phyloP scores from a whole-genome alignment of 1,140 invertebrate species.

The Eubasilissa regina region DNA sequence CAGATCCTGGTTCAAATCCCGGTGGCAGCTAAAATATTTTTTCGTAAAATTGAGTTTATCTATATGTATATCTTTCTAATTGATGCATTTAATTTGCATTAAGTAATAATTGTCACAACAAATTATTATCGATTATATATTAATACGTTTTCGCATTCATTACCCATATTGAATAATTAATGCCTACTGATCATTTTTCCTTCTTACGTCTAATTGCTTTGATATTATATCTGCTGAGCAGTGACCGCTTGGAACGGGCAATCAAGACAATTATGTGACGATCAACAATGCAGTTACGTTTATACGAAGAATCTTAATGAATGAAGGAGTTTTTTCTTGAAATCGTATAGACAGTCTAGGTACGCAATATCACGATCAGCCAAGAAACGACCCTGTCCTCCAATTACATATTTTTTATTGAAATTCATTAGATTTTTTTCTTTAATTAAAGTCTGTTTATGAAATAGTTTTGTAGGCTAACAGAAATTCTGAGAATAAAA shows the following conservation, averaged over 20 bases:
- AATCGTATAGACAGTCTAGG: neutral
- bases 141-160: neutral
- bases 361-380: no score
- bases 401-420: neutral
- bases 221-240: neutral
- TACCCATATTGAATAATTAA: neutral
- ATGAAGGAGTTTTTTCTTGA: constrained; percentile 8
- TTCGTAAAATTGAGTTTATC: no score
- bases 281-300: neutral
- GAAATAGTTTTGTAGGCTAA: neutral
- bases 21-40: no score
- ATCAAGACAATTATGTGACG: constrained; percentile 21
- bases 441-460: neutral
- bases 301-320: constrained; percentile 30
- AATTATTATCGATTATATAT: no score
- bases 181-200: neutral
- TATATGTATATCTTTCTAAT: no score
- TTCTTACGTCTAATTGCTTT: neutral
- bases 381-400: neutral
- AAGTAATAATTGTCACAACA: no score
- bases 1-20: no score
- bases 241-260: constrained; percentile 17
- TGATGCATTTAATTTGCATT: no score
- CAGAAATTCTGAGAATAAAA: neutral
- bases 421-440: neutral